Percentiles rank a stretch among this genome's conserved stretches.
These are phyloP conservation scores for Poecile montanus DNA, from an alignment of 2,797 vertebrate genomes.

Conservation along the genomic window DNA sequence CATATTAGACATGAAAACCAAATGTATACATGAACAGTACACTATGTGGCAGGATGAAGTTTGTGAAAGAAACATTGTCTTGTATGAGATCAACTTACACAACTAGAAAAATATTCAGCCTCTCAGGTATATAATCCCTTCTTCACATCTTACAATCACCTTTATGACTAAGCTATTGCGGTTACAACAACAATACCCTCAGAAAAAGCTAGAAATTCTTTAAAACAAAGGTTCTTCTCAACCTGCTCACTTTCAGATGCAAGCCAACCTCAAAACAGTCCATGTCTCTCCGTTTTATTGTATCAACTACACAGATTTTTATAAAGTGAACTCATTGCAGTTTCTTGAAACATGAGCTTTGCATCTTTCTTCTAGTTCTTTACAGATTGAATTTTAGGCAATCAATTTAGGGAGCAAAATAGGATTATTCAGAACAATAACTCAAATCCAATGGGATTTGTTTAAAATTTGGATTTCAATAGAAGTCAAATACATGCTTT, in stretches of 20 bases:
- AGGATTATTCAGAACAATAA: background rate
- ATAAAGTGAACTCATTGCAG: background rate
- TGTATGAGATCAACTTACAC: background rate
- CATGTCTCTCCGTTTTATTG: background rate
- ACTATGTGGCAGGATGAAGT: background rate
- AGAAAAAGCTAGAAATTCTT: background rate
- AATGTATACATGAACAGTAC: background rate
- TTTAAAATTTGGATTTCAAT: background rate
- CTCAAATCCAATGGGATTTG: background rate
- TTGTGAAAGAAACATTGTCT: background rate
- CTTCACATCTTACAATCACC: background rate
- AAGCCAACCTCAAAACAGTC: background rate
- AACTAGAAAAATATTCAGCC: background rate
- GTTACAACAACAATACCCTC: background rate
- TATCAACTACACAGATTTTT: background rate
- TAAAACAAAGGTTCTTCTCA: background rate
- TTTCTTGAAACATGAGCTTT: background rate
- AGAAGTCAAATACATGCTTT: background rate
- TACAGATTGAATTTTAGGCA: background rate
- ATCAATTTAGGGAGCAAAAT: background rate
- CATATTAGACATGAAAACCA: background rate
- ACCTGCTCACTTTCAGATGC: background rate
- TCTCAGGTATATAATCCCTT: background rate
- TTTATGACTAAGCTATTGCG: background rate
- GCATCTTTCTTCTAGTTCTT: background rate